Base-by-base conservation (phyloP, 1,140 invertebrate species). In the Drosophila equinoxialis region DNA sequence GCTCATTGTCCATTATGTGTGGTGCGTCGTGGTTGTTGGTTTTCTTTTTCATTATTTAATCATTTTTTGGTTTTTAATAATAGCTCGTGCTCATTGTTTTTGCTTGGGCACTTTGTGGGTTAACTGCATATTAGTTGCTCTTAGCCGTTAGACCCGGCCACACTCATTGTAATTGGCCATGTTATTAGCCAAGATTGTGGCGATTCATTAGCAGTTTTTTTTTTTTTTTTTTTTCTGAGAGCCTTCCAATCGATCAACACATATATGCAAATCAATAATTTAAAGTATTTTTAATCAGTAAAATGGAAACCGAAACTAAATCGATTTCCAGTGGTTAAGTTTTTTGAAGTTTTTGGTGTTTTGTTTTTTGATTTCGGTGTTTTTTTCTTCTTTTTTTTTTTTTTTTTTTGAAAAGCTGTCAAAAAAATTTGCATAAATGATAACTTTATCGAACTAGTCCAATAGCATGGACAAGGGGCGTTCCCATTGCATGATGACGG, bases 91-190 rank as follows among this genome's bases (percentile, higher is more conserved):
- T 64, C 77, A 77, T 84, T 68, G 81, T 54, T 74, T 79, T 78
- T 75, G 77, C 71, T 72, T 68, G 77, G 71, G 77, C 66, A 78
- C 58, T 84, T 89, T 87, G 80, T 89, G 84, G 84, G 84, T 89
- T 89, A 89, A 89, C 80, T 89, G 84, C 84, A 89, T 69, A 81
- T 89, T 89, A 89, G 84, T 81, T 86, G 75, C 84, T 87, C 58
- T 77, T 82, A 65, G 77, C 45, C 72, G 73, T 77, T 67, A 54
- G 51, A 58, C 63, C 71, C 77, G 77, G 72, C 81, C 83, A 75
- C 72, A 72, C 77, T 62, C 48, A 17, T 42, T 62, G 61, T 41
- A 59, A 54, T 48, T 51, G 62, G 71, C 68, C 69, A 58, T 87
- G 67, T 68, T 80, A 82, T 86, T 87, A 86, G 79, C 64, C 62